These are phyloP conservation scores for Galago senegalensis DNA, from an alignment of 2,797 vertebrate genomes.

Conservation along the genomic window DNA sequence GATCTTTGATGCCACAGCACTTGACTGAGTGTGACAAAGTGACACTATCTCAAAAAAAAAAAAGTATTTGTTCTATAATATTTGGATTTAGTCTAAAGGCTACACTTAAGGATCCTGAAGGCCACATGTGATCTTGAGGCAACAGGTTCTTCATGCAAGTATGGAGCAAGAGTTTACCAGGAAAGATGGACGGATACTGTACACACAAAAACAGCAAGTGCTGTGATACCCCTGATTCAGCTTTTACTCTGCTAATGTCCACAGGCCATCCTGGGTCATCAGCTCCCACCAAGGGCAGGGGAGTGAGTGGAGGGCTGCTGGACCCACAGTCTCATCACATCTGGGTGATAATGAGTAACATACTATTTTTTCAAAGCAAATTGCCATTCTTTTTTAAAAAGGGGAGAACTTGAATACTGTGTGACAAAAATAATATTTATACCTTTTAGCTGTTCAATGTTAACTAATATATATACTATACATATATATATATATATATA, in stretches of 20 bases:
- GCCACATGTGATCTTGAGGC: too few relatives aligned
- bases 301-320: neutral
- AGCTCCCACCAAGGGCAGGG: neutral
- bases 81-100: too few relatives aligned
- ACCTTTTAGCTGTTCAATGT: neutral
- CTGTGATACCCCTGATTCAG: neutral
- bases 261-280: neutral
- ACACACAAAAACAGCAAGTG: neutral
- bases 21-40: too few relatives aligned
- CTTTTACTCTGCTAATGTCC: neutral
- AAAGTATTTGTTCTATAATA: too few relatives aligned
- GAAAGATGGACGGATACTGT: neutral
- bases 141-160: too few relatives aligned
- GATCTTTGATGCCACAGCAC: too few relatives aligned
- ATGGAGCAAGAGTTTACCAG: neutral
- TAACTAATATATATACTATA: too few relatives aligned
- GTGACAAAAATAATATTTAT: neutral
- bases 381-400: neutral
- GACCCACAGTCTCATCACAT: neutral
- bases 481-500: too few relatives aligned
- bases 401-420: neutral
- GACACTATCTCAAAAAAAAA: too few relatives aligned
- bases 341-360: neutral
- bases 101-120: too few relatives aligned
- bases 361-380: neutral